Evolutionary conservation across 2,888 invertebrate genomes (phyloP).

Genomic region (Epirrita christyi): DNA sequence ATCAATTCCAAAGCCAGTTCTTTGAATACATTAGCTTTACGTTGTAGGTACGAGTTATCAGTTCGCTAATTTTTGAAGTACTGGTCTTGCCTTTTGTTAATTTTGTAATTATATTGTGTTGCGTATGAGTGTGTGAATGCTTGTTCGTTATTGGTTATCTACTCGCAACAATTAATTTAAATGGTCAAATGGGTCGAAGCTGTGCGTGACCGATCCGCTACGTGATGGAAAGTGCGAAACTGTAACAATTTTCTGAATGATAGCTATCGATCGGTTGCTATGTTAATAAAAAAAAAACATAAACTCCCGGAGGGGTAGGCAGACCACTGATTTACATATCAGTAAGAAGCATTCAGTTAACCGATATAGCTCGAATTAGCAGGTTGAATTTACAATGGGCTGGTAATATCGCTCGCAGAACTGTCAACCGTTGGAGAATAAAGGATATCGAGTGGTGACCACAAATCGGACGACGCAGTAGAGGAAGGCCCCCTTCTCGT

Average conservation of each 20-base stretch:
- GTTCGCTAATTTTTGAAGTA: neutral
- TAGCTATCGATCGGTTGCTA: neutral
- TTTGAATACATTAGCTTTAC: slow-evolving; percentile 25
- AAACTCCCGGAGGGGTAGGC: too few species aligned
- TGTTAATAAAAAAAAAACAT: too few species aligned
- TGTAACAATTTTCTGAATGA: slow-evolving; percentile 35
- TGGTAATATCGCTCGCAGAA: too few species aligned
- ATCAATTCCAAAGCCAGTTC: slow-evolving; percentile 20
- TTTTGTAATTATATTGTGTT: too few species aligned
- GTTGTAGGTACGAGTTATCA: slow-evolving; percentile 4
- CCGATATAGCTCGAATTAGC: too few species aligned
- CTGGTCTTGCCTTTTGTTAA: neutral
- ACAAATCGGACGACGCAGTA: too few species aligned
- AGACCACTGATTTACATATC: too few species aligned
- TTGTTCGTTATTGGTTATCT: slow-evolving; percentile 11
- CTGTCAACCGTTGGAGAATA: too few species aligned
- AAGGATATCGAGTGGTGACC: too few species aligned
- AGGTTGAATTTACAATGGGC: too few species aligned
- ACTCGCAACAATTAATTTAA: slow-evolving; percentile 43
- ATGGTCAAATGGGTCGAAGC: slow-evolving; percentile 41
- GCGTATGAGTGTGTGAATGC: neutral
- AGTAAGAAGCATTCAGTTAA: too few species aligned
- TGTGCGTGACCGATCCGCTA: slow-evolving; percentile 47
- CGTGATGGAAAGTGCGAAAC: slow-evolving; percentile 56
- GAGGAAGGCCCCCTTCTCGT: too few species aligned